Evolutionary conservation across 2,888 invertebrate genomes (phyloP).

Genomic region (Apoda limacodes): DNA sequence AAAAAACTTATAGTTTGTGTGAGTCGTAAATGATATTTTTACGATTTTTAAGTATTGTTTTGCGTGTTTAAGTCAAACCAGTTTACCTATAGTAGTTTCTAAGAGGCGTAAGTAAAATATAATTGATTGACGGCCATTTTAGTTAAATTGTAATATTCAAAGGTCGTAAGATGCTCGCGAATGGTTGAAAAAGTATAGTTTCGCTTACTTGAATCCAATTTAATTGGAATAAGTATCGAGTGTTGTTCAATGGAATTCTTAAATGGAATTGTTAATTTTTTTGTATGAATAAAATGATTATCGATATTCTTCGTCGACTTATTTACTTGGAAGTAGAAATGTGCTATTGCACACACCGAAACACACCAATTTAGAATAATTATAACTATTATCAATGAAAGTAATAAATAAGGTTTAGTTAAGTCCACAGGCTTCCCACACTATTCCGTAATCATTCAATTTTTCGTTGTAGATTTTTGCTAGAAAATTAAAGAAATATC

Average conservation of each 20-base stretch:
- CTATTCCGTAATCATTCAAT: conserved; percentile 45
- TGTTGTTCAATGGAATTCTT: conserved; percentile 43
- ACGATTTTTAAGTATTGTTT: conserved; percentile 63
- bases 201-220: neutral
- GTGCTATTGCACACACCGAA: conserved; percentile 68
- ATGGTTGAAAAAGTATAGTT: conserved; percentile 50
- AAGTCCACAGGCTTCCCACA: conserved; percentile 58
- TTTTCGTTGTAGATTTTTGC: conserved; percentile 61
- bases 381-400: conserved; percentile 35
- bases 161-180: conserved; percentile 49
- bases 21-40: conserved; percentile 60
- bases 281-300: no score
- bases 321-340: conserved; percentile 58
- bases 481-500: conserved; percentile 46
- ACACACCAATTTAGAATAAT: conserved; percentile 54
- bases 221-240: conserved; percentile 2
- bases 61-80: conserved; percentile 62
- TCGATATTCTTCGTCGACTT: no score
- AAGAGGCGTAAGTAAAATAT: no score
- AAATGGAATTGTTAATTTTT: conserved; percentile 50
- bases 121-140: no score
- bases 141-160: no score
- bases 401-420: conserved; percentile 35
- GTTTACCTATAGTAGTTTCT: no score
- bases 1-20: no score